Conservation (phyloP, 2,797 vertebrate genomes). For the Muscicapa striata region DNA sequence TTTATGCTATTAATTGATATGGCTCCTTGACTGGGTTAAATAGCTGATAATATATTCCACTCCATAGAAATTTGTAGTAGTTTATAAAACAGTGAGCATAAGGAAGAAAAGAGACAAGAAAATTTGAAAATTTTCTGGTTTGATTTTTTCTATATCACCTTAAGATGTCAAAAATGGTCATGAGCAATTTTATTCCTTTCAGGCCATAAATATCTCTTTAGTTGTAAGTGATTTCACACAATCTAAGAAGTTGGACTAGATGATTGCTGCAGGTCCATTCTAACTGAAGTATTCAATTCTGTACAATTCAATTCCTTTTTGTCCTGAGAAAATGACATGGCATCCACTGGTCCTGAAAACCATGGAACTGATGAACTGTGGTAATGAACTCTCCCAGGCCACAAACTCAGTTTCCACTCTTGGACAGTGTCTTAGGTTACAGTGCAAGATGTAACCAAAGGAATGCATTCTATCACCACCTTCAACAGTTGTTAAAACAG, state of each 20-base stretch:
- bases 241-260: neutral
- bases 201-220: neutral
- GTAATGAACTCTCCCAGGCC: neutral
- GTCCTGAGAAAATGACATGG: neutral
- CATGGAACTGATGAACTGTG: neutral
- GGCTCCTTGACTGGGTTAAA: neutral
- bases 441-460: neutral
- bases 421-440: neutral
- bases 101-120: neutral
- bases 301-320: neutral
- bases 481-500: neutral
- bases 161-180: neutral
- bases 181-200: neutral
- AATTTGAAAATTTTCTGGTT: neutral
- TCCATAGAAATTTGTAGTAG: neutral
- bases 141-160: neutral
- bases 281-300: neutral
- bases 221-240: neutral
- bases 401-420: neutral
- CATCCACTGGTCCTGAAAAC: neutral
- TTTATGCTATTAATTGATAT: neutral
- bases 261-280: neutral
- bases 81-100: neutral
- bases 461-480: neutral
- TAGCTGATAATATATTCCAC: neutral